Conservation (phyloP, 2,888 invertebrate species). For the Mesochorus sp. region DNA sequence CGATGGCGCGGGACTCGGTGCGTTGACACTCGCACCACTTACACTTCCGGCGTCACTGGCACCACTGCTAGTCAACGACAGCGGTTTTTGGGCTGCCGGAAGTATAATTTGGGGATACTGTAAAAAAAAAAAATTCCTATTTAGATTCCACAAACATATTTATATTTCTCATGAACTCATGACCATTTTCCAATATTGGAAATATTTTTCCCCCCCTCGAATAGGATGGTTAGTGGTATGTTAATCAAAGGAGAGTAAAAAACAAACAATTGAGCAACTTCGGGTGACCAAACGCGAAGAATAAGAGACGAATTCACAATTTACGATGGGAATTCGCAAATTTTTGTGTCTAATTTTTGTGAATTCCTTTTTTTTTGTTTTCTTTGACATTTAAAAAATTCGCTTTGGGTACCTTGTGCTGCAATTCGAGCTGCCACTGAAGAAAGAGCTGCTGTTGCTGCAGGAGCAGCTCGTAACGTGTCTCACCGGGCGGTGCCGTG, state of each 20-base stretch:
- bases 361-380: background rate
- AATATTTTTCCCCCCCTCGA: conserved; percentile 10
- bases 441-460: conserved; percentile 97
- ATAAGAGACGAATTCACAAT: conserved; percentile 10
- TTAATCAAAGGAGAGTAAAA: conserved; percentile 59
- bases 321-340: conserved; percentile 15
- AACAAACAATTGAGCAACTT: conserved; percentile 26
- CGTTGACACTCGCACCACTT: conserved; percentile 75
- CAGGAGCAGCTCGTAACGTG: conserved; percentile 94
- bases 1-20: conserved; percentile 78
- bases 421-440: conserved; percentile 92
- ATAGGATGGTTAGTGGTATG: conserved; percentile 53
- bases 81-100: conserved; percentile 87
- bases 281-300: conserved; percentile 27
- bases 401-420: conserved; percentile 86
- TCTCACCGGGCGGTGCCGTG: conserved; percentile 85
- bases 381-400: conserved; percentile 16
- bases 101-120: conserved; percentile 91
- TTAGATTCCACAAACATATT: background rate
- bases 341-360: background rate
- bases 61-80: conserved; percentile 79
- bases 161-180: background rate
- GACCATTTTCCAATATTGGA: background rate
- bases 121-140: too few relatives aligned
- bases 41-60: conserved; percentile 81